Percentiles rank a stretch among this genome's conserved stretches.
phyloP scores from a whole-genome alignment of 2,113 vertebrate genomes.

The Cairina moschata region DNA sequence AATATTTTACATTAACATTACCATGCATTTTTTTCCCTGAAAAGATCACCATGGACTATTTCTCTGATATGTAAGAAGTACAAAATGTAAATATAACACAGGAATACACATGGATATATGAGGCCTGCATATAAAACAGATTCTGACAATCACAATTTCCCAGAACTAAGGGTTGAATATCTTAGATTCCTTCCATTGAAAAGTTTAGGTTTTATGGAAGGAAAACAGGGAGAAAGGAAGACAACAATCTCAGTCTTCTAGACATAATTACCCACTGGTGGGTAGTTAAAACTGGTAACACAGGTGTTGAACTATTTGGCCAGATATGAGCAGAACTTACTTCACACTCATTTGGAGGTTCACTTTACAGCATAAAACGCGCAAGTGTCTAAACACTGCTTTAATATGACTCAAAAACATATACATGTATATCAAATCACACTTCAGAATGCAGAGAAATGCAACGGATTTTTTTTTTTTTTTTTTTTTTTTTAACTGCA shows the following conservation, averaged over 20 bases:
- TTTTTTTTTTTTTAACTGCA: background rate
- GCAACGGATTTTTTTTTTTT: background rate
- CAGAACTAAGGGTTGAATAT: background rate
- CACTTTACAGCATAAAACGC: background rate
- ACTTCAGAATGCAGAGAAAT: background rate
- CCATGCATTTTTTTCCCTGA: fast-evolving
- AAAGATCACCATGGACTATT: background rate
- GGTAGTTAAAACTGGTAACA: background rate
- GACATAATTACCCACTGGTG: background rate
- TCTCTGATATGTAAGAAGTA: background rate
- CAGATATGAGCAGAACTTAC: background rate
- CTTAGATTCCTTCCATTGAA: background rate
- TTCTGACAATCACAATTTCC: background rate
- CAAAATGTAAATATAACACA: background rate
- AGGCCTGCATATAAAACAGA: background rate
- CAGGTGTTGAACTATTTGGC: fast-evolving
- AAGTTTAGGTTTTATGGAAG: background rate
- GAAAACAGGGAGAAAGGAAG: background rate
- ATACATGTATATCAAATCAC: no score
- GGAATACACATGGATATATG: background rate
- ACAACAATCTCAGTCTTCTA: background rate
- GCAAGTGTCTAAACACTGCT: background rate
- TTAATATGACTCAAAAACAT: background rate
- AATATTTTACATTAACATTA: background rate
- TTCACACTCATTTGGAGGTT: background rate